Conservation (phyloP, 1,140 invertebrate genomes). For the Bombus soroeensis region DNA sequence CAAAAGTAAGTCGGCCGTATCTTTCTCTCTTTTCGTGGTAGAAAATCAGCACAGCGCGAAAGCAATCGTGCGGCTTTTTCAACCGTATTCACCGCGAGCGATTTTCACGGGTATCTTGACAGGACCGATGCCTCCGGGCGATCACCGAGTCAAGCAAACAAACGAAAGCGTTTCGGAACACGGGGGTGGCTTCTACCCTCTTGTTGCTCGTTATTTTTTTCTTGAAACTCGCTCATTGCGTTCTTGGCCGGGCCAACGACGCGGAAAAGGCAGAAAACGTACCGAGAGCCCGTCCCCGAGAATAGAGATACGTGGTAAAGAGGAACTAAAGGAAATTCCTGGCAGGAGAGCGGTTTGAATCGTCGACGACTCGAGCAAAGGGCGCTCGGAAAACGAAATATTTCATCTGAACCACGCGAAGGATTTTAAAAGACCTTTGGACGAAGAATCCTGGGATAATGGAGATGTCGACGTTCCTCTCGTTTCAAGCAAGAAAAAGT, state of each 20-base stretch:
- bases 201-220: slow-evolving; percentile 30
- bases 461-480: not conserved
- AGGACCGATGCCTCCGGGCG: slow-evolving; percentile 2
- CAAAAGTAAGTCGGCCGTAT: not conserved
- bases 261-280: slow-evolving; percentile 27
- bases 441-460: not conserved
- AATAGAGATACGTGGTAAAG: slow-evolving; percentile 41
- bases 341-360: not conserved
- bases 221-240: not conserved
- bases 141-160: slow-evolving; percentile 38
- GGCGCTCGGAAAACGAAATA: not conserved
- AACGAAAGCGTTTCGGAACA: slow-evolving; percentile 15
- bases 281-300: slow-evolving; percentile 28
- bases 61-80: not conserved
- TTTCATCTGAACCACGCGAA: not conserved
- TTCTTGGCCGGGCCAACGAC: not conserved
- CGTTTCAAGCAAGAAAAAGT: not conserved
- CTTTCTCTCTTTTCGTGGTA: no score
- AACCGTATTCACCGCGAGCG: not conserved
- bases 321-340: slow-evolving; percentile 7
- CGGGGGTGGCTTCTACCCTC: not conserved
- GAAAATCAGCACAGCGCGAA: not conserved
- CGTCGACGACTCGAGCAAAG: not conserved
- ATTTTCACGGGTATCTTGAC: slow-evolving; percentile 30
- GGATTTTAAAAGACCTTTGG: not conserved